phyloP scores from a whole-genome alignment of 1,140 invertebrate species.

The Ostrea denselamellosa region DNA sequence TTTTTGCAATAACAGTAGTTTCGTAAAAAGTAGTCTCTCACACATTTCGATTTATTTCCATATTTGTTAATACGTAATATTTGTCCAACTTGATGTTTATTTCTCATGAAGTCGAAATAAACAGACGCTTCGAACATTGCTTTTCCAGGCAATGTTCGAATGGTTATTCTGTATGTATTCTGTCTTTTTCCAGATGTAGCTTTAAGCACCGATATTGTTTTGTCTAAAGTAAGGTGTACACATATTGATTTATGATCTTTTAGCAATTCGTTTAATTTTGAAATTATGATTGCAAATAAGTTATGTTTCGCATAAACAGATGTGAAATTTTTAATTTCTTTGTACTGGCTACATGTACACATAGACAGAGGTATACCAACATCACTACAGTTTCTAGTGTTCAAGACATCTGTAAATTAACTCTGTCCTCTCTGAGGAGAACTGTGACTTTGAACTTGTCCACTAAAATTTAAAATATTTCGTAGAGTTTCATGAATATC shows the following conservation, averaged over 20 bases:
- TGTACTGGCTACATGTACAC: constrained; percentile 76
- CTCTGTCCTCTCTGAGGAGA: constrained; percentile 71
- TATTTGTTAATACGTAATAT: constrained; percentile 51
- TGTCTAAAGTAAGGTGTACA: constrained; percentile 51
- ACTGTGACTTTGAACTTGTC: constrained; percentile 46
- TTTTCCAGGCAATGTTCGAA: constrained; percentile 50
- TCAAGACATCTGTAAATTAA: constrained; percentile 76
- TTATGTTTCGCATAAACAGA: constrained; percentile 37
- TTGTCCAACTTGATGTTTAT: constrained; percentile 2
- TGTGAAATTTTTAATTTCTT: constrained; percentile 31
- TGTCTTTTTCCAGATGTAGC: constrained; percentile 58
- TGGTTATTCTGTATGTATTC: constrained; percentile 49
- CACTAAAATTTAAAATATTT: constrained; percentile 73
- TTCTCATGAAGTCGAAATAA: neutral
- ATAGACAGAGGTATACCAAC: constrained; percentile 77
- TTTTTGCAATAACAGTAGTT: constrained; percentile 71
- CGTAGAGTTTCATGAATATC: constrained; percentile 78
- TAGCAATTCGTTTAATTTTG: constrained; percentile 64
- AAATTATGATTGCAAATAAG: constrained; percentile 60
- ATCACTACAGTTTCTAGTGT: constrained; percentile 72
- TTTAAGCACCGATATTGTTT: constrained; percentile 63
- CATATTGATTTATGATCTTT: constrained; percentile 57
- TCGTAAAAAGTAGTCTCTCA: constrained; percentile 59
- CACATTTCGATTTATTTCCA: constrained; percentile 50
- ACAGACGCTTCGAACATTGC: constrained; percentile 52